phyloP scores from a whole-genome alignment of 1,140 invertebrate species.

The Drosophila lowei region DNA sequence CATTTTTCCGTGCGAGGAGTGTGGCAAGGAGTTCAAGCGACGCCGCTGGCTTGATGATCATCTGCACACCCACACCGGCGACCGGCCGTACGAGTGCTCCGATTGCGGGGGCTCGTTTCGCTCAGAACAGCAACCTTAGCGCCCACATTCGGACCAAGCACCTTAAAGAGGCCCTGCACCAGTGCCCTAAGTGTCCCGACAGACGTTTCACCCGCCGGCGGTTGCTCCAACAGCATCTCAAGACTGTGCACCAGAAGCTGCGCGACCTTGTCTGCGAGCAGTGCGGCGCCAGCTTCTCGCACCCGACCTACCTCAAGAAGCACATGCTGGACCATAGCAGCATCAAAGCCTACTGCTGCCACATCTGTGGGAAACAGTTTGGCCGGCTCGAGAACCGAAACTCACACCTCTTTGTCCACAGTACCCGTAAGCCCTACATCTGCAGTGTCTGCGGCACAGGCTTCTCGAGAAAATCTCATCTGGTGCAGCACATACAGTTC shows the following conservation, averaged over 20 bases:
- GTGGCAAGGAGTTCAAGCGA: conserved; percentile 90
- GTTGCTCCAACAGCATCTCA: conserved; percentile 91
- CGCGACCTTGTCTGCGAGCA: conserved; percentile 89
- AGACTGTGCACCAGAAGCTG: conserved; percentile 91
- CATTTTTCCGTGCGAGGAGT: conserved; percentile 86
- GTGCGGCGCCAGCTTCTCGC: conserved; percentile 91
- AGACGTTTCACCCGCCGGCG: conserved; percentile 90
- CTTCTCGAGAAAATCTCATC: conserved; percentile 92
- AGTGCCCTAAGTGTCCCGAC: conserved; percentile 86
- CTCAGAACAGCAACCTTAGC: conserved; percentile 91
- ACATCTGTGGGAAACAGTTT: conserved; percentile 94
- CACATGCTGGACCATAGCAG: conserved; percentile 91
- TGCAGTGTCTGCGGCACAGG: conserved; percentile 91
- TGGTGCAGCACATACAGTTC: conserved; percentile 90
- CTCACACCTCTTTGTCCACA: conserved; percentile 92
- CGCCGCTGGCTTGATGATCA: conserved; percentile 91
- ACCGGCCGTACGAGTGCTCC: conserved; percentile 90
- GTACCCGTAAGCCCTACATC: conserved; percentile 93
- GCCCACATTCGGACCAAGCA: conserved; percentile 91
- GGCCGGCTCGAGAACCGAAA: conserved; percentile 93
- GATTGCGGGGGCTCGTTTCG: conserved; percentile 90
- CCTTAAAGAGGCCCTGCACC: conserved; percentile 89
- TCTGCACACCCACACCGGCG: conserved; percentile 90
- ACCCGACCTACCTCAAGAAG: conserved; percentile 93
- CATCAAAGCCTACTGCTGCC: conserved; percentile 90